A percentile compares a stretch with the other conserved stretches of the same genome.
These are phyloP conservation scores for Tursiops truncatus DNA, from an alignment of 2,113 vertebrate genomes.

Conservation along the genomic window DNA sequence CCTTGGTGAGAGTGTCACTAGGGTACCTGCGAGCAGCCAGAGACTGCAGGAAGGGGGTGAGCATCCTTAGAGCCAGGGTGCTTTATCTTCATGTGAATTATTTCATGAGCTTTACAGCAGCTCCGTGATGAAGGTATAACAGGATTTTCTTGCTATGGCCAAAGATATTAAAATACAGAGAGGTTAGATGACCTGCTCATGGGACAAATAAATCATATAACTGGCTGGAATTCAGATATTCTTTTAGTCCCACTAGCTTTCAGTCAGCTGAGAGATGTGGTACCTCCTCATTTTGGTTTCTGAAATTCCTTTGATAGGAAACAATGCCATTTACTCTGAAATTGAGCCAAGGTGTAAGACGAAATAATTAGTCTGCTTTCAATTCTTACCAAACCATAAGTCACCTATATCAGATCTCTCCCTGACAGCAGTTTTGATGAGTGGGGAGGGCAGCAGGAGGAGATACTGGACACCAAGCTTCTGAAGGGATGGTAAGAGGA, in stretches of 20 bases:
- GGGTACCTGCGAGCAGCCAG: background rate
- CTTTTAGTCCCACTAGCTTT: constrained; percentile 1
- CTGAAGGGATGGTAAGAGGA: background rate
- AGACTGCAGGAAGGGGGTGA: background rate
- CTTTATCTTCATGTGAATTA: background rate
- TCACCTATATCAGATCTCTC: background rate
- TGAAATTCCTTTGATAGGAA: constrained; percentile 40
- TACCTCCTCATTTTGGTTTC: background rate
- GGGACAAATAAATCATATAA: background rate
- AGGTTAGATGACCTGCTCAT: background rate
- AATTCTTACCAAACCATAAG: background rate
- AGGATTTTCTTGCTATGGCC: background rate
- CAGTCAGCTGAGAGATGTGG: background rate
- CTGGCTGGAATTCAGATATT: background rate
- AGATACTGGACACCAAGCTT: background rate
- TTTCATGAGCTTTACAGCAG: background rate
- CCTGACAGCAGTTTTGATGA: background rate
- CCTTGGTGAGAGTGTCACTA: background rate
- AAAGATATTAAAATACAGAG: background rate
- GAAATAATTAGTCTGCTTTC: constrained; percentile 26
- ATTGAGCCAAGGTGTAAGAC: background rate
- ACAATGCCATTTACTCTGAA: constrained; percentile 5
- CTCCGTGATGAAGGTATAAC: background rate
- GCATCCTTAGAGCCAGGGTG: background rate
- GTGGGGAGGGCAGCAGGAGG: background rate